Base-by-base conservation (phyloP, 2,888 invertebrate genomes). In the Andrena fulva region DNA sequence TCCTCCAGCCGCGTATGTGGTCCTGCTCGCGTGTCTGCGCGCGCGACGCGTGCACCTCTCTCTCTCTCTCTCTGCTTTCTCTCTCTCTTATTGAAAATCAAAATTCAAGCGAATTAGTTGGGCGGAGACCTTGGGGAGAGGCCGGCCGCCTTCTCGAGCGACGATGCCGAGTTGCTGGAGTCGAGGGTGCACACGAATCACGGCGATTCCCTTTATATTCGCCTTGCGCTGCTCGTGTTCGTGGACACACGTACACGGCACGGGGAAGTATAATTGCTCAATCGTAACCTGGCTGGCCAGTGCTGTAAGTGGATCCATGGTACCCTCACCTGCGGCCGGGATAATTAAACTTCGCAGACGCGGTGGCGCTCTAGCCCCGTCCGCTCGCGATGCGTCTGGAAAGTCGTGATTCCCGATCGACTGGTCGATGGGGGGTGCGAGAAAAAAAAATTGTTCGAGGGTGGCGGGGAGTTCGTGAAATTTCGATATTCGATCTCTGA, bases 61-160 rank as follows among this genome's bases (percentile, higher is more conserved):
- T n/a, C 16, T 31, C n/a, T n/a, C 2, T 16, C n/a, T 67, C 31
- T 77, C 67, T 72, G 42, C 16, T 10, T n/a, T 33, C n/a, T 54
- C n/a, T 50, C 76, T 86, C 89, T 90, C 92, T 93, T 92, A 93
- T 93, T 93, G 93, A 93, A 93, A 93, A 93, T 93, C 93, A 93
- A 93, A 93, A 93, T 93, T 93, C 92, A 91, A 88, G 89, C 88
- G 90, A 92, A 92, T 92, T 92, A 92, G 91, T 91, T 70, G 72
- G 54, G 24, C 77, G 66, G 66, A 64, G 70, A 76, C 72, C 71
- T 62, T 20, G 63, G 31, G 31, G 62, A 67, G 48, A 60, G 48
- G 62, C 29, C 20, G 24, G 52, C 16, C 33, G 20, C 29, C 16
- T 60, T 60, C 42, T 3, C 27, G 29, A n/a, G 24, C 27, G 42